Evolutionary conservation across 1,140 invertebrate genomes (phyloP).

Genomic region (Zaprionus inermis): DNA sequence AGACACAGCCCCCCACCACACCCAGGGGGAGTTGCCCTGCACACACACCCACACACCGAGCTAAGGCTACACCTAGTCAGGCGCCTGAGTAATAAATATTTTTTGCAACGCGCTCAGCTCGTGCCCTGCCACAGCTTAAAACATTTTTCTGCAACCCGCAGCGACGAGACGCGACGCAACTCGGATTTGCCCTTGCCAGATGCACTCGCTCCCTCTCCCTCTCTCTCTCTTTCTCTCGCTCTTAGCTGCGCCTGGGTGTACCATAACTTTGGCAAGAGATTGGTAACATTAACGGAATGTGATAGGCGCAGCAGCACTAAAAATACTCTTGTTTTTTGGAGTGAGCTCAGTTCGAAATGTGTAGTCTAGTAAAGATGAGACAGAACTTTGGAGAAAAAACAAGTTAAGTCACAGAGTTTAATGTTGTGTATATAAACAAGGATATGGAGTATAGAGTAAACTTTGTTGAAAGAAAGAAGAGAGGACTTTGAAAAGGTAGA

Average conservation of each 20-base stretch:
- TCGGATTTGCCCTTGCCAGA: constrained; percentile 34
- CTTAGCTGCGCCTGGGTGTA: not conserved
- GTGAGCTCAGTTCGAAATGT: not conserved
- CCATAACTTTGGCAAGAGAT: constrained; percentile 21
- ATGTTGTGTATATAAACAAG: too few relatives aligned
- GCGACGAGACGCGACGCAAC: constrained; percentile 23
- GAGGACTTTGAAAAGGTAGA: too few relatives aligned
- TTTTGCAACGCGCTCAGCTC: constrained; percentile 55
- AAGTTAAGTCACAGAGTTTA: too few relatives aligned
- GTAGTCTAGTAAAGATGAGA: not conserved
- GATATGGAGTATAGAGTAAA: too few relatives aligned
- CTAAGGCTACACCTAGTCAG: constrained; percentile 5
- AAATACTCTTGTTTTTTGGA: not conserved
- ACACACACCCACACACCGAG: constrained; percentile 18
- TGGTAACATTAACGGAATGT: constrained; percentile 28
- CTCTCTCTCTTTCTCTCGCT: too few relatives aligned
- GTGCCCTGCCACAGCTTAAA: constrained; percentile 55
- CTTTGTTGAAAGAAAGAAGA: too few relatives aligned
- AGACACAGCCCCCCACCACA: constrained; percentile 44
- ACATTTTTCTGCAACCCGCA: constrained; percentile 36
- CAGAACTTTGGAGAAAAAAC: not conserved
- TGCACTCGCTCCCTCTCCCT: constrained; percentile 9
- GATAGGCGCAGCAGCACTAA: not conserved
- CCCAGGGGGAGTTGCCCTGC: too few relatives aligned
- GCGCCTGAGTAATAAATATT: constrained; percentile 71